Evolutionary conservation across 2,888 invertebrate species (phyloP), one percentile per base, ranked within the genome.

Genomic region (Drosophila mettleri): DNA sequence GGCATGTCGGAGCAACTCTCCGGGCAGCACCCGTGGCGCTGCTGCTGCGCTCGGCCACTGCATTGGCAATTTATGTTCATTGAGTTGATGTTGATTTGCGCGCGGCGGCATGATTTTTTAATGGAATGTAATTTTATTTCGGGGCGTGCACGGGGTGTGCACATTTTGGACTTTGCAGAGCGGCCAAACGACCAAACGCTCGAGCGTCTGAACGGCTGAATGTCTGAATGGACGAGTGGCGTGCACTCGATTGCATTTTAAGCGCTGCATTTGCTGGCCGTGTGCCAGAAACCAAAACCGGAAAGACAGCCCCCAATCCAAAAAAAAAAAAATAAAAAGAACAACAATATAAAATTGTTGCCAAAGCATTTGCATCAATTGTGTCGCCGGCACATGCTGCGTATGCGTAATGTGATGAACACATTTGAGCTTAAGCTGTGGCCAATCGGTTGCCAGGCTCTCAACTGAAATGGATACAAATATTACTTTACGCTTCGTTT

Each of bases 1-100:
- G 59, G 53, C 64, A 45, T 52, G 38, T 16, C 20, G 3, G 34
- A 20, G 8, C 12, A 22, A 12, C 39, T 20, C 39, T n/a, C 39
- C n/a, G 2, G 9, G n/a, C 10, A 10, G 29, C 14, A 16, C 38
- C 33, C 34, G 46, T 33, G 22, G 22, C 10, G 41, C n/a, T 8
- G n/a, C 33, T 9, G 14, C 6, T 54, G 29, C 54, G 59, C 34
- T n/a, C 58, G 39, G 29, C 62, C 65, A 52, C 16, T 52, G 74
- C 69, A 58, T 20, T 63, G 72, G 68, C 84, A 80, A 78, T 83
- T 82, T 86, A 86, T 83, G 87, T 76, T 84, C 87, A 81, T 84
- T 83, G 87, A 81, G 87, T 74, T 83, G 85, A 72, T 86, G 82
- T 78, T 86, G 87, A 86, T 79, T 83, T 86, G 83, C 77, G 69